Evolutionary conservation across 2,888 invertebrate species (phyloP).

Genomic region (Synanthedon myopaeformis): DNA sequence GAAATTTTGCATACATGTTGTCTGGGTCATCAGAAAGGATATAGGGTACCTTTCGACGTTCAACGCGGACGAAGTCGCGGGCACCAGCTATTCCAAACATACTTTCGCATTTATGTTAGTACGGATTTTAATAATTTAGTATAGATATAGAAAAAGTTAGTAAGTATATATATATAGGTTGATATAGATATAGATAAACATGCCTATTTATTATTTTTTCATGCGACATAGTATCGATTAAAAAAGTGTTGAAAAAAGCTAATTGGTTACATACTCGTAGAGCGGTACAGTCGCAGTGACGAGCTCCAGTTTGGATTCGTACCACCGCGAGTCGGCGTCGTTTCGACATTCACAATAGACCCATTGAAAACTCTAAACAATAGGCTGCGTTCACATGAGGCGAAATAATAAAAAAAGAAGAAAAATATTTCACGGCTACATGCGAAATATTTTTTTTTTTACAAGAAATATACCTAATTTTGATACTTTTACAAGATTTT

Average conservation of each 20-base stretch:
- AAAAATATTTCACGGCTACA: background rate
- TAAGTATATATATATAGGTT: too few relatives aligned
- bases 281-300: constrained; percentile 1
- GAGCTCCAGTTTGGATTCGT: constrained; percentile 2
- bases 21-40: too few relatives aligned
- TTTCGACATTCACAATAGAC: constrained; percentile 22
- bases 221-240: too few relatives aligned
- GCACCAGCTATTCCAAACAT: too few relatives aligned
- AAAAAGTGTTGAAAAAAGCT: constrained; percentile 3
- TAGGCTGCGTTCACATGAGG: constrained; percentile 16
- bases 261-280: constrained; percentile 5
- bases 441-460: background rate
- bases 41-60: too few relatives aligned
- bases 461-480: background rate
- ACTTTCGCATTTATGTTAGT: too few relatives aligned
- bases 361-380: constrained; percentile 45
- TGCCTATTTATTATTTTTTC: too few relatives aligned
- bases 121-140: too few relatives aligned
- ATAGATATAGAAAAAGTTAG: too few relatives aligned
- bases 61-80: too few relatives aligned
- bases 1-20: too few relatives aligned
- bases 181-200: too few relatives aligned
- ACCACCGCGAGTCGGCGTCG: constrained; percentile 6
- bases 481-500: background rate
- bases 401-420: background rate